A percentile compares a stretch with the other conserved stretches of the same genome.
Conservation (phyloP, 2,888 invertebrate species). For the Diarsia dahlii region DNA sequence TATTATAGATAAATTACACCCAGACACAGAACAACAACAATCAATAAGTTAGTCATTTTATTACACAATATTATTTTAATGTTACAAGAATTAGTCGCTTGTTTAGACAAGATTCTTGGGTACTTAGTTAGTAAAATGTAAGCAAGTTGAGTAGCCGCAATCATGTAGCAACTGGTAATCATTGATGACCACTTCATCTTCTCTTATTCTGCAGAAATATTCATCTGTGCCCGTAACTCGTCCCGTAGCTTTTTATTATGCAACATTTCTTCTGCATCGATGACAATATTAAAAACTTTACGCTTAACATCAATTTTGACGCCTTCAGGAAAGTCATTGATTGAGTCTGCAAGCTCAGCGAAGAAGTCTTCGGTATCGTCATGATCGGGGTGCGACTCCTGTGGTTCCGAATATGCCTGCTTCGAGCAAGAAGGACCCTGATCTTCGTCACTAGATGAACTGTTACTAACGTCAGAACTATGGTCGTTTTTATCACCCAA, state of each 20-base stretch:
- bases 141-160: neutral
- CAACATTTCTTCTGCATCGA: constrained; percentile 35
- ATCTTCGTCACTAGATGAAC: neutral
- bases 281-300: constrained; percentile 30
- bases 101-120: neutral
- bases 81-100: neutral
- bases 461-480: neutral
- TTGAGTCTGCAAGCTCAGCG: constrained; percentile 18
- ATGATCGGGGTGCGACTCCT: neutral
- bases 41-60: neutral
- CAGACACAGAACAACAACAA: too few relatives aligned
- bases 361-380: constrained; percentile 25
- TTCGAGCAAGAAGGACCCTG: neutral
- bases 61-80: constrained; percentile 7
- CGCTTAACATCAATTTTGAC: constrained; percentile 32
- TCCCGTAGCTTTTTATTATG: constrained; percentile 1
- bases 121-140: neutral
- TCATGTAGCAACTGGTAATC: neutral
- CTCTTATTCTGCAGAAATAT: neutral
- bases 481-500: neutral
- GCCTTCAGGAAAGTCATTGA: constrained; percentile 31
- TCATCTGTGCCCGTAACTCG: neutral
- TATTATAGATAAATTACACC: too few relatives aligned
- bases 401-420: neutral
- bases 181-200: neutral